Percentiles rank a stretch among this genome's conserved stretches.
phyloP scores from a whole-genome alignment of 2,113 vertebrate genomes.

The Hyla sarda region DNA sequence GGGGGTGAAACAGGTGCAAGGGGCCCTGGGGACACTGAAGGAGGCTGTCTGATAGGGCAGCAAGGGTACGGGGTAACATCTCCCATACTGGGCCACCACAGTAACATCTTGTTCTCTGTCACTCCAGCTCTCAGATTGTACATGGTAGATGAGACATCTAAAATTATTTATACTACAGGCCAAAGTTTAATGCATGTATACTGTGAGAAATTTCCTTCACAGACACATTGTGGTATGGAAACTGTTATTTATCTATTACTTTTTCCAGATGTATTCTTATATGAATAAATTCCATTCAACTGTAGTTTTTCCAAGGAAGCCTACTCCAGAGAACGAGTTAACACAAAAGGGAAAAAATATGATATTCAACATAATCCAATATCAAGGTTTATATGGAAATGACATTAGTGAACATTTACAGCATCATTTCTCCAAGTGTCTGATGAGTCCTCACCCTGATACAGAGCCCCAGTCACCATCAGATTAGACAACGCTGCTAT shows the following conservation, averaged over 20 bases:
- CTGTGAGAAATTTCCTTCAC: background rate
- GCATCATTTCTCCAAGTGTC: background rate
- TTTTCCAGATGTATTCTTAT: slow-evolving; percentile 16
- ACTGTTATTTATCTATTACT: background rate
- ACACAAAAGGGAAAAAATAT: background rate
- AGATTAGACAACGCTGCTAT: background rate
- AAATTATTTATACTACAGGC: background rate
- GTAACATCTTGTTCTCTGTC: too few species aligned
- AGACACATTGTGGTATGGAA: background rate
- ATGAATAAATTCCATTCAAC: background rate
- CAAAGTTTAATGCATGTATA: background rate
- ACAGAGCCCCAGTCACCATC: background rate
- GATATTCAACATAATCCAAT: slow-evolving; percentile 7
- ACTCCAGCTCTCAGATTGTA: background rate
- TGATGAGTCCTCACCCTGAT: slow-evolving; percentile 25
- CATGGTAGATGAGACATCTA: too few species aligned
- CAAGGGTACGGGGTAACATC: too few species aligned
- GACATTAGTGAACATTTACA: background rate
- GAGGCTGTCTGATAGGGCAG: too few species aligned
- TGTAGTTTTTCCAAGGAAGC: background rate
- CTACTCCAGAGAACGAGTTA: background rate
- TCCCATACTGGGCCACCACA: too few species aligned
- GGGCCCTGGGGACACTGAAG: too few species aligned
- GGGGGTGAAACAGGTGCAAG: too few species aligned
- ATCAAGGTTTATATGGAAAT: slow-evolving; percentile 7